These are phyloP conservation scores for Epinephelus awoara DNA, from an alignment of 2,797 vertebrate genomes.

Conservation along the genomic window DNA sequence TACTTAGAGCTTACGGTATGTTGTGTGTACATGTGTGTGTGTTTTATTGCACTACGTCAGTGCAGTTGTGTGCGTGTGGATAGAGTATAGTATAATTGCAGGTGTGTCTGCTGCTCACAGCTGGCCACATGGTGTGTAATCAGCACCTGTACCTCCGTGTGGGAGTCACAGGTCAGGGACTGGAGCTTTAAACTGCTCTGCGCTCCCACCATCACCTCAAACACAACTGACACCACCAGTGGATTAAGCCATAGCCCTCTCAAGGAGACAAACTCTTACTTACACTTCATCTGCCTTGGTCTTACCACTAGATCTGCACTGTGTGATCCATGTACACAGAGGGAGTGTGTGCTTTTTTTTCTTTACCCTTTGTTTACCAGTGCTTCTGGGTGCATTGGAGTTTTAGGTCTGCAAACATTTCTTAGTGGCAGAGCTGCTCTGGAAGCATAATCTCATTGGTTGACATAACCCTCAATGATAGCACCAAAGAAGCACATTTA, in stretches of 20 bases:
- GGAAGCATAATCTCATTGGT: not conserved
- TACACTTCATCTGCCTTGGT: not conserved
- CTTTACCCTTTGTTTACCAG: not conserved
- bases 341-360: not conserved
- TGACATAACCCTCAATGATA: not conserved
- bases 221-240: constrained; percentile 41
- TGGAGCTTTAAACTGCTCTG: constrained; percentile 46
- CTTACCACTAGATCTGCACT: constrained; percentile 8
- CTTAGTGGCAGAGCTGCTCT: not conserved
- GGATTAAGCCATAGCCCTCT: constrained; percentile 52
- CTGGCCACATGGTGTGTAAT: constrained; percentile 60
- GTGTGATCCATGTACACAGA: constrained; percentile 14
- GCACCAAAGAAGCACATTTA: not conserved
- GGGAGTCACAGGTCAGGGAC: constrained; percentile 62
- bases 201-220: constrained; percentile 21
- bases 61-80: constrained; percentile 3
- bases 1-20: constrained; percentile 38
- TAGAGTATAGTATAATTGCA: constrained; percentile 17
- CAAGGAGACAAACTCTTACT: constrained; percentile 32
- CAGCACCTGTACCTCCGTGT: constrained; percentile 44
- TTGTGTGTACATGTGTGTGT: constrained; percentile 26
- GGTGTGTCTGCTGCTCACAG: constrained; percentile 30
- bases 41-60: constrained; percentile 17
- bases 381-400: not conserved
- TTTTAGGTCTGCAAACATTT: constrained; percentile 6